Percentiles rank a stretch among this genome's conserved stretches.
Evolutionary conservation across 2,113 vertebrate species (phyloP).

Genomic region (Elachura formosa): DNA sequence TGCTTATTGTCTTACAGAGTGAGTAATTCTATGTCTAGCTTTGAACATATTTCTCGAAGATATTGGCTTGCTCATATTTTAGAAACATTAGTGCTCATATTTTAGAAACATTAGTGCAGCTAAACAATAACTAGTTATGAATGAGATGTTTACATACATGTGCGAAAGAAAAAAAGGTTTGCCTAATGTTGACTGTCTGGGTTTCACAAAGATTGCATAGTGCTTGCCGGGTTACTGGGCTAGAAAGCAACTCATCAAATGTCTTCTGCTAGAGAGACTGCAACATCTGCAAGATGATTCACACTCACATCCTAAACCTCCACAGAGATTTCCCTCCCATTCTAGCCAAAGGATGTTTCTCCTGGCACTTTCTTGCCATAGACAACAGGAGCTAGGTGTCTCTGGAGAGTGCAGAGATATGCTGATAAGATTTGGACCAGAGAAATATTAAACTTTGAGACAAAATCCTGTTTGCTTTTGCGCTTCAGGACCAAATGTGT

Average conservation of each 20-base stretch:
- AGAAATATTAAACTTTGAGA: neutral
- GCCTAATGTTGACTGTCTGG: neutral
- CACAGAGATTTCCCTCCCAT: neutral
- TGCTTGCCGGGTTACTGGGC: neutral
- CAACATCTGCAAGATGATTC: neutral
- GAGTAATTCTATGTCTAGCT: neutral
- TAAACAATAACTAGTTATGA: neutral
- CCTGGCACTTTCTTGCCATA: neutral
- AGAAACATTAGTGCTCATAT: neutral
- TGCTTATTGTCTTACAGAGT: neutral
- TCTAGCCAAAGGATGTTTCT: fast-evolving
- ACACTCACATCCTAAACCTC: neutral
- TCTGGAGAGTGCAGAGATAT: neutral
- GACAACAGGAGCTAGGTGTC: neutral
- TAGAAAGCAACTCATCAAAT: neutral
- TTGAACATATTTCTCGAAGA: neutral
- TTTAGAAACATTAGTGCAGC: neutral
- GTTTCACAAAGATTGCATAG: neutral
- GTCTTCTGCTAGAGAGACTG: neutral
- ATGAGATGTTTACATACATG: neutral
- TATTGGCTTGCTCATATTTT: neutral
- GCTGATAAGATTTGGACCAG: neutral
- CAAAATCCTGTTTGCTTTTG: neutral
- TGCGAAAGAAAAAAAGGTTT: neutral
- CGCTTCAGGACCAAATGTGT: neutral